A percentile compares a stretch with the other conserved stretches of the same genome.
Conservation (phyloP, 2,888 invertebrate species). For the Sphaerophoria taeniata region DNA sequence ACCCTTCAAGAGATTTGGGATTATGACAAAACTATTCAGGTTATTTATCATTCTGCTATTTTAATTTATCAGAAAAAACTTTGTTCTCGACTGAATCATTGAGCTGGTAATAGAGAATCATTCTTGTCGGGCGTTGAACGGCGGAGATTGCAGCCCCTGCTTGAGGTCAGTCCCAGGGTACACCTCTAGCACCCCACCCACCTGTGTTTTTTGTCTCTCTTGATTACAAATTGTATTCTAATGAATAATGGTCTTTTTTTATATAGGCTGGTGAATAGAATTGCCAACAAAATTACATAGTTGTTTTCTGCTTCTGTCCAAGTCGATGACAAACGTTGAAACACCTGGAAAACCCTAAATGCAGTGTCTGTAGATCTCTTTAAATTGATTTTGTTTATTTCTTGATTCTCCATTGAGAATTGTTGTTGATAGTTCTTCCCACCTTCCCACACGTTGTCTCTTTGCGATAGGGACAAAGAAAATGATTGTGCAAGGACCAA, state of each 20-base stretch:
- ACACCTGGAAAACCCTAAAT: too few species aligned
- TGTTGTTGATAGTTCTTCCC: too few species aligned
- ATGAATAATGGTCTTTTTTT: constrained; percentile 56
- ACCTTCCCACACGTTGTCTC: too few species aligned
- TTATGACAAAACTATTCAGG: constrained; percentile 45
- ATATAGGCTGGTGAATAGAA: constrained; percentile 23
- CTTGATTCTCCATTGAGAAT: too few species aligned
- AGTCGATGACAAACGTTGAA: neutral
- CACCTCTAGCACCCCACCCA: constrained; percentile 65
- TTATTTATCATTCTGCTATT: too few species aligned
- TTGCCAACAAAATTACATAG: constrained; percentile 2
- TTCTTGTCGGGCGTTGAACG: neutral
- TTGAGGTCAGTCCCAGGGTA: neutral
- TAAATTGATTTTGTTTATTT: too few species aligned
- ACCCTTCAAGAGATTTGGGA: constrained; percentile 36
- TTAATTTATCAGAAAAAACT: neutral
- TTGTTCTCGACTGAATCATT: constrained; percentile 13
- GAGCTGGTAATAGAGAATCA: constrained; percentile 10
- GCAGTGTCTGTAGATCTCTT: too few species aligned
- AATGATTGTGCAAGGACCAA: constrained; percentile 68
- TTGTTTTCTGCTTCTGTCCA: neutral
- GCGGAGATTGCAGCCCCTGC: constrained; percentile 1
- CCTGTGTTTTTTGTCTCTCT: constrained; percentile 52
- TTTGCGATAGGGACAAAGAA: constrained; percentile 40
- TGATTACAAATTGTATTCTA: constrained; percentile 25